Evolutionary conservation across 53 echinoderm and acorn worm genomes (phyloP).

Genomic region (Glandiceps talaboti): DNA sequence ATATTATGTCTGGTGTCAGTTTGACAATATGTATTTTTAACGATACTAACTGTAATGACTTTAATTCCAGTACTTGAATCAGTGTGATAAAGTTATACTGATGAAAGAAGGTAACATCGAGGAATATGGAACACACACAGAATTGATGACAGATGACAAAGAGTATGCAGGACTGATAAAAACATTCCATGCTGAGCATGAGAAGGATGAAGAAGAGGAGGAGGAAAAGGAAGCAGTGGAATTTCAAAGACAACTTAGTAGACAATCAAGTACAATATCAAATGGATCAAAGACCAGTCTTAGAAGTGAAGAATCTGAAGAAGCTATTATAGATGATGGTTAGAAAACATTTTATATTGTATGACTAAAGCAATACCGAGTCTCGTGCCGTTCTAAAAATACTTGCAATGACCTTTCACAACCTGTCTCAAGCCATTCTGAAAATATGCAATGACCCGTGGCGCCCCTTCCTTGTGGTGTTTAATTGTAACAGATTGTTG

Average conservation of each 20-base stretch:
- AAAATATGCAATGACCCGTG: no score
- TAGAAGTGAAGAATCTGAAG: not conserved
- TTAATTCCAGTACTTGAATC: slow-evolving; percentile 18
- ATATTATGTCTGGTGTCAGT: no score
- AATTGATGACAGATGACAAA: slow-evolving; percentile 37
- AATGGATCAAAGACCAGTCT: not conserved
- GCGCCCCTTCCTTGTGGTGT: no score
- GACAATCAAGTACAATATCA: not conserved
- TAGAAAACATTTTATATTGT: not conserved
- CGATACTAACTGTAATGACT: no score
- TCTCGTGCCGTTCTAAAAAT: no score
- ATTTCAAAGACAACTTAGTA: not conserved
- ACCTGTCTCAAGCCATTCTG: no score
- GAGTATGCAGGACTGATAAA: slow-evolving; percentile 52
- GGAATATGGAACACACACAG: slow-evolving; percentile 38
- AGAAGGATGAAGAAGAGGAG: not conserved
- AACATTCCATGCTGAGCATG: slow-evolving; percentile 26
- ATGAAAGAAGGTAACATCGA: slow-evolving; percentile 52
- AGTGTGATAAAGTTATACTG: slow-evolving; percentile 56
- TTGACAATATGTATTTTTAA: no score
- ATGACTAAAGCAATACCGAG: no score
- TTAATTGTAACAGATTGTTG: no score
- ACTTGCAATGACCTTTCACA: no score
- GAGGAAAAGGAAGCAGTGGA: not conserved
- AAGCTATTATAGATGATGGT: not conserved